These are phyloP conservation scores for Halyomorpha halys DNA, from an alignment of 1,140 invertebrate species.

Conservation along the genomic window DNA sequence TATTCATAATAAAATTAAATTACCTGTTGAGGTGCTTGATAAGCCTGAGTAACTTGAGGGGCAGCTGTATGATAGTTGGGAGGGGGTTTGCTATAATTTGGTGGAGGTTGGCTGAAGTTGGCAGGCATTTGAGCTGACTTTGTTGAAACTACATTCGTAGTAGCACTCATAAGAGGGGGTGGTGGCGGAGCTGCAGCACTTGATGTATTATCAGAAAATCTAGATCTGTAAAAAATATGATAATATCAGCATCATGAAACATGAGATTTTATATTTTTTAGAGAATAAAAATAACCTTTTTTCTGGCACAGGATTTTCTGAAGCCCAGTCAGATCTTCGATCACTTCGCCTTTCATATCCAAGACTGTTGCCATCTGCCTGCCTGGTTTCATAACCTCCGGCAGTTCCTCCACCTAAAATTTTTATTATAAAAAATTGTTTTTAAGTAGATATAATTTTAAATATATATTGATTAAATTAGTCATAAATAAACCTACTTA, in stretches of 20 bases:
- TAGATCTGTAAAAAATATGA: background rate
- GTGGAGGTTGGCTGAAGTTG: slow-evolving; percentile 12
- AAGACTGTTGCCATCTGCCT: background rate
- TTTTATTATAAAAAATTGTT: too few relatives aligned
- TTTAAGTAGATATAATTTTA: too few relatives aligned
- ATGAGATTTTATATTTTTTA: background rate
- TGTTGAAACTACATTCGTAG: background rate
- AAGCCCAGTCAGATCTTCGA: background rate
- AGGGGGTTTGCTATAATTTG: slow-evolving; percentile 5
- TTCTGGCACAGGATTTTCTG: slow-evolving; percentile 4
- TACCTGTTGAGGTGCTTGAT: background rate
- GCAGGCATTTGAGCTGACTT: background rate
- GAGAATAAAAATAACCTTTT: slow-evolving; percentile 1
- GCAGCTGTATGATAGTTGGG: background rate
- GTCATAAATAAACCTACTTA: too few relatives aligned
- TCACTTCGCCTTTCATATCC: background rate
- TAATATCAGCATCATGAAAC: too few relatives aligned
- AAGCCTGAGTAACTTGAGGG: background rate
- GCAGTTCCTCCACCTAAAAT: background rate
- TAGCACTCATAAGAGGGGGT: background rate
- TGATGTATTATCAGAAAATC: background rate
- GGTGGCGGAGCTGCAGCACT: slow-evolving; percentile 8
- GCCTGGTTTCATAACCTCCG: slow-evolving; percentile 7
- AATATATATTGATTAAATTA: too few relatives aligned
- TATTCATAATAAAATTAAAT: background rate